Evolutionary conservation across 2,888 invertebrate species (phyloP), one percentile per base, ranked within the genome.

Genomic region (Tipula lateralis): DNA sequence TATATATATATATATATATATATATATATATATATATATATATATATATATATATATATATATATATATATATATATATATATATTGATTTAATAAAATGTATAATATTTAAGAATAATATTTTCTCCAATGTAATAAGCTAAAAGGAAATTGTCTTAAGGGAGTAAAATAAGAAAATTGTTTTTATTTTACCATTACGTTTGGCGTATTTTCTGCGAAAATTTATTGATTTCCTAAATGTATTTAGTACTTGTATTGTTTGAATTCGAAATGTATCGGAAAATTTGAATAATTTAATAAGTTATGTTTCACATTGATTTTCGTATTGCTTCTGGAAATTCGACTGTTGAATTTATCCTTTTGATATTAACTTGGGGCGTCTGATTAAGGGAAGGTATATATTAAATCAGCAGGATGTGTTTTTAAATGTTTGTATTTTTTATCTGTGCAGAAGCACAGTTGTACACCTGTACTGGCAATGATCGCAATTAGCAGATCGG

Each of bases 91-190:
- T 50, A 50, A 50, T 50, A 16, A 50, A 6, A 50, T 44, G n/a
- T 44, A 44, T 39, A 39, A 39, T 66, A 66, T 66, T 66, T 66
- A 24, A 24, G 66, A 66, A 66, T 66, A 24, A 66, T 12, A 66
- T 66, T 66, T 66, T 24, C 66, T 66, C 24, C 24, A 66, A 66
- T 66, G n/a, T 66, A 66, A 66, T 66, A 24, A 66, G 66, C 66
- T 66, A 66, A 66, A 66, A 66, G 66, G 66, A 66, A 66, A 66
- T 66, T 66, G 66, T 24, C 66, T 66, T 66, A 9, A 66, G 66
- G 66, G 24, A 66, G 24, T 66, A 66, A 44, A 66, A 24, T 24
- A 66, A 66, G 44, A 50, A 50, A 16, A 50, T 4, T 44, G 16
- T 16, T 44, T 16, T 44, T 66, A 66, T 66, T 66, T 66, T 66